Conservation (phyloP, 2,113 vertebrate species). For the Cyrtonyx montezumae region DNA sequence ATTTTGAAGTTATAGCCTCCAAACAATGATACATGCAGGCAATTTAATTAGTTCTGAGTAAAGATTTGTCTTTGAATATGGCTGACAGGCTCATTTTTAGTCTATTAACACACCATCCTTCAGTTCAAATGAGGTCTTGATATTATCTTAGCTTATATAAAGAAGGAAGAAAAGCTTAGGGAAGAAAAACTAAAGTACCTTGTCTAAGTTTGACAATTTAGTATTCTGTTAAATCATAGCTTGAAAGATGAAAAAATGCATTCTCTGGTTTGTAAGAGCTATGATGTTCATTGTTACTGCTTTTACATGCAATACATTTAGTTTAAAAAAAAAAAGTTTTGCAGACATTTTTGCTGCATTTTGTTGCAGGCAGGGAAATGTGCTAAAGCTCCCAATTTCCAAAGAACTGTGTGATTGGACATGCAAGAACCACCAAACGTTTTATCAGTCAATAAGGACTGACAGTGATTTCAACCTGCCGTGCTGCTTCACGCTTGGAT, state of each 20-base stretch:
- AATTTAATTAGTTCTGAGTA: conserved; percentile 6
- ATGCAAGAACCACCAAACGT: accelerated
- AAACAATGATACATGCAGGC: neutral
- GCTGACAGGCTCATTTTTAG: neutral
- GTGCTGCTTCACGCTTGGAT: neutral
- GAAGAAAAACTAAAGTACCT: neutral
- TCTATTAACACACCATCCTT: conserved; percentile 15
- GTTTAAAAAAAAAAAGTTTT: neutral
- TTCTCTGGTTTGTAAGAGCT: neutral
- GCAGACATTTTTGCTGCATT: neutral
- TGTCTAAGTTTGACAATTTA: neutral
- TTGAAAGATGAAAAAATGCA: neutral
- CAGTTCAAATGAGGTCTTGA: neutral
- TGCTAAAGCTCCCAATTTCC: neutral
- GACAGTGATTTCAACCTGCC: neutral
- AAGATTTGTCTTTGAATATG: neutral
- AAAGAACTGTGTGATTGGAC: neutral
- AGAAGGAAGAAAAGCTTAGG: neutral
- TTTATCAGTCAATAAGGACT: neutral
- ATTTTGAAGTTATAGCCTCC: neutral
- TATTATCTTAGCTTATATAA: neutral
- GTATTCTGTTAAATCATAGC: neutral
- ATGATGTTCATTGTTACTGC: neutral
- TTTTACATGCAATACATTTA: neutral
- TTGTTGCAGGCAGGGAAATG: neutral